Percentiles rank a stretch among this genome's conserved stretches.
Evolutionary conservation across 2,888 invertebrate genomes (phyloP).

Genomic region (Amblyteles armatorius): DNA sequence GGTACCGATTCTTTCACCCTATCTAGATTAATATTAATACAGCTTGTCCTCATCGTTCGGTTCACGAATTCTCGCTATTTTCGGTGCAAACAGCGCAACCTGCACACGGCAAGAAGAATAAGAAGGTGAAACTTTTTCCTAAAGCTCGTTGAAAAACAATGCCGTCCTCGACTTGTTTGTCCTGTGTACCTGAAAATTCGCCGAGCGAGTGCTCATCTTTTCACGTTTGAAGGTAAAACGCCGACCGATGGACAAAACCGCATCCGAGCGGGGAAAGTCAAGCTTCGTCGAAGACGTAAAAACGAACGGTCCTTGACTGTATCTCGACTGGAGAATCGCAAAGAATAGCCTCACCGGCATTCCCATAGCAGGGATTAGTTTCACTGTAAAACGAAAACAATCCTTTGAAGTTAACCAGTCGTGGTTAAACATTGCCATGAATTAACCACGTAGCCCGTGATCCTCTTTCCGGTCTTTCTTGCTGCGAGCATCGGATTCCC

Average conservation of each 20-base stretch:
- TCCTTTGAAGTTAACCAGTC: constrained; percentile 38
- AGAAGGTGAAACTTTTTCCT: constrained; percentile 30
- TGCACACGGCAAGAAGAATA: background rate
- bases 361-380: constrained; percentile 32
- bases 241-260: constrained; percentile 5
- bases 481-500: background rate
- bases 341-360: background rate
- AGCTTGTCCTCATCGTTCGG: constrained; percentile 4
- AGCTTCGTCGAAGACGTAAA: constrained; percentile 13
- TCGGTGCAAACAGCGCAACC: constrained; percentile 33
- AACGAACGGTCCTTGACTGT: background rate
- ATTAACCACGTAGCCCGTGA: constrained; percentile 18
- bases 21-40: constrained; percentile 7
- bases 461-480: background rate
- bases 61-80: constrained; percentile 47
- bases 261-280: constrained; percentile 42
- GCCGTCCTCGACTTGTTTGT: constrained; percentile 26
- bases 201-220: background rate
- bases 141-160: constrained; percentile 56
- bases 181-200: constrained; percentile 47
- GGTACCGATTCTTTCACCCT: background rate
- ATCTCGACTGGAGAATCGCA: background rate
- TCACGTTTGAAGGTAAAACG: background rate
- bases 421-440: constrained; percentile 21
- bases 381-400: background rate